phyloP scores from a whole-genome alignment of 2,113 vertebrate genomes.

The Hucho hucho region DNA sequence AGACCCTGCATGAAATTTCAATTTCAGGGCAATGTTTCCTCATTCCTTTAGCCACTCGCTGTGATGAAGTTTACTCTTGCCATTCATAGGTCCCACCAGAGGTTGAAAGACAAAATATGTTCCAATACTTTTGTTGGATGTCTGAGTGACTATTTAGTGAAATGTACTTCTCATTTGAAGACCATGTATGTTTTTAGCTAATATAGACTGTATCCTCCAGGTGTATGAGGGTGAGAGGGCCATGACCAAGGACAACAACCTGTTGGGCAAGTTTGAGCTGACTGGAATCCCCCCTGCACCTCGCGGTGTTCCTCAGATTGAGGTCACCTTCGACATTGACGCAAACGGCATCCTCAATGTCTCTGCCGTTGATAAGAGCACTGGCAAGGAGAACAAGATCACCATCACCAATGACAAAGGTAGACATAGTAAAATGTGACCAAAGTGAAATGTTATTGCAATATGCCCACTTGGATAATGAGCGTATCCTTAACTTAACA shows the following conservation, averaged over 20 bases:
- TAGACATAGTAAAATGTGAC: conserved; percentile 28
- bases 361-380: conserved; percentile 65
- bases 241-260: conserved; percentile 70
- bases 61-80: conserved; percentile 73
- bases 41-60: conserved; percentile 57
- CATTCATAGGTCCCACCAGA: conserved; percentile 62
- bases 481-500: not conserved
- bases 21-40: not conserved
- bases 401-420: conserved; percentile 88
- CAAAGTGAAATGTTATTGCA: not conserved
- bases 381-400: conserved; percentile 79
- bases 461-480: not conserved
- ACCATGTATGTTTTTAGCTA: not conserved
- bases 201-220: conserved; percentile 11
- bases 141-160: conserved; percentile 27
- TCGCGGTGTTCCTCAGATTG: conserved; percentile 66
- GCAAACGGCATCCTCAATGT: conserved; percentile 69
- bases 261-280: conserved; percentile 66
- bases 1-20: not conserved
- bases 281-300: conserved; percentile 66
- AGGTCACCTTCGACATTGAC: conserved; percentile 70
- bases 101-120: conserved; percentile 15
- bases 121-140: conserved; percentile 33
- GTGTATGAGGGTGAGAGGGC: conserved; percentile 62
- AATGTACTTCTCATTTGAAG: not conserved